Evolutionary conservation across 2,797 vertebrate species (phyloP).

Genomic region (Lepilemur ruficaudatus): DNA sequence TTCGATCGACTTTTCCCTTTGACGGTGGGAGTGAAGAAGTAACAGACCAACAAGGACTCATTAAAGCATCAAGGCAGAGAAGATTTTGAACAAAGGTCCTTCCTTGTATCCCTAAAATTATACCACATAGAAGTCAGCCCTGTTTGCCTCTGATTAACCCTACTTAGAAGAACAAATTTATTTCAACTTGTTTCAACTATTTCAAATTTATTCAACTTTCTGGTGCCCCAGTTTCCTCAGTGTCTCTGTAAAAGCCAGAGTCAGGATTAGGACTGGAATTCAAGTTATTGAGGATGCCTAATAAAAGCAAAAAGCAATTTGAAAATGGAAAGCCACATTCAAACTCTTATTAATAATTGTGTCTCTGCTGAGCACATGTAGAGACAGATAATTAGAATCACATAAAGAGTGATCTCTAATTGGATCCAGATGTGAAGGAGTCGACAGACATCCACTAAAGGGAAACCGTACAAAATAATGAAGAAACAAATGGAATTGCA

Average conservation of each 20-base stretch:
- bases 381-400: conserved; percentile 79
- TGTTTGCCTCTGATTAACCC: neutral
- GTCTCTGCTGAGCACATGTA: conserved; percentile 79
- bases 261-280: conserved; percentile 62
- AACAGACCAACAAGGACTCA: neutral
- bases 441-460: conserved; percentile 63
- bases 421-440: conserved; percentile 71
- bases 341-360: conserved; percentile 76
- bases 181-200: neutral
- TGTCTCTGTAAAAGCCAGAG: conserved; percentile 47
- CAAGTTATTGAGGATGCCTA: conserved; percentile 62
- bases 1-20: neutral
- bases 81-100: neutral
- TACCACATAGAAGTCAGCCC: neutral
- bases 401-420: conserved; percentile 67
- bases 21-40: neutral
- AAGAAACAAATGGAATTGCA: conserved; percentile 70
- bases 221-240: conserved; percentile 48
- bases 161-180: conserved; percentile 28
- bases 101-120: neutral
- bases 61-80: neutral
- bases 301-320: conserved; percentile 71
- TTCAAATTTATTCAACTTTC: conserved; percentile 22
- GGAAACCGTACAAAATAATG: conserved; percentile 67
- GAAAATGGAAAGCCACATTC: conserved; percentile 67